Evolutionary conservation across 2,797 vertebrate genomes (phyloP).

Genomic region (Pantherophis vulpinus): DNA sequence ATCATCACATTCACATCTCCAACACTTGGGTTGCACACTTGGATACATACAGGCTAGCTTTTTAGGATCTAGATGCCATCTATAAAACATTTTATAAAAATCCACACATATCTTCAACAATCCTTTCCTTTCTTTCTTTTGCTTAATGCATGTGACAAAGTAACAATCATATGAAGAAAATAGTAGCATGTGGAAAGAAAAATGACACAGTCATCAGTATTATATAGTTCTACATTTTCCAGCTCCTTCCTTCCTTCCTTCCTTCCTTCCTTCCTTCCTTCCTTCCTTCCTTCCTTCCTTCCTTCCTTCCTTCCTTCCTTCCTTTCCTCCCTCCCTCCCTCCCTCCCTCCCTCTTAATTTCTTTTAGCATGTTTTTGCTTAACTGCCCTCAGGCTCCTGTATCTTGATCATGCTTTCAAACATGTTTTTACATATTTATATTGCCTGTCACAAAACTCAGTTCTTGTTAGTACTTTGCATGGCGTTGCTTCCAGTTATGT

Average conservation of each 20-base stretch:
- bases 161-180: conserved; percentile 52
- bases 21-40: no score
- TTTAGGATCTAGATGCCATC: no score
- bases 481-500: conserved; percentile 13
- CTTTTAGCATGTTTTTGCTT: conserved; percentile 9
- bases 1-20: no score
- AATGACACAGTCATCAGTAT: conserved; percentile 52
- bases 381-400: neutral
- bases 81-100: no score
- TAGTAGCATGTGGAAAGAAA: conserved; percentile 53
- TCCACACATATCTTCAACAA: neutral
- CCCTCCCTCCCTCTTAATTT: no score
- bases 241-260: neutral
- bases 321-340: neutral
- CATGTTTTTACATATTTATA: conserved; percentile 14
- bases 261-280: no score
- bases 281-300: no score
- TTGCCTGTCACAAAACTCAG: conserved; percentile 35
- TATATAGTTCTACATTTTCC: conserved; percentile 41
- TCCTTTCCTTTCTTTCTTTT: conserved; percentile 7
- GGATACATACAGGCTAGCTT: no score
- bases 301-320: no score
- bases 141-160: conserved; percentile 48
- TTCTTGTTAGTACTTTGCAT: conserved; percentile 44
- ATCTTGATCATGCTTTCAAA: conserved; percentile 10